Base-by-base conservation (phyloP, 2,113 vertebrate species). In the Anolis carolinensis region DNA sequence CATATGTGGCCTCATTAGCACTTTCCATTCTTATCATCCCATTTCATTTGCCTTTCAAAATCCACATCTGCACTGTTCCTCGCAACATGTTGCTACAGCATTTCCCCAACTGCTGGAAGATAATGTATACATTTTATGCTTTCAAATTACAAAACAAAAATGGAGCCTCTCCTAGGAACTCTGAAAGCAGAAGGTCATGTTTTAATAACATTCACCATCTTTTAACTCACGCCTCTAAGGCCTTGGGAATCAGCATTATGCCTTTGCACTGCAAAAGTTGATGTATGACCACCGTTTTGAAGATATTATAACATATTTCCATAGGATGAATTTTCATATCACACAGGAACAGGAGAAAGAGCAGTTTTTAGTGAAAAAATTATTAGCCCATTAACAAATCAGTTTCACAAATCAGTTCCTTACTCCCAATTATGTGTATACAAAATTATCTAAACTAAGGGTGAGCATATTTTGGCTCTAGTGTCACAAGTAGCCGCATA, bases 41-140 rank as follows among this genome's bases (percentile, higher is more conserved):
- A 52, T 63, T 76, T 79, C 44, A 85, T 85, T 85, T 85, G 83
- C 83, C 83, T 85, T 85, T 85, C 75, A 85, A 85, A 85, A 85
- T 48, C 44, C 32, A 78, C 48, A 78, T 85, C 65, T 85, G 67
- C 68, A 55, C 67, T 30, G 16, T 36, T 85, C 75, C 27, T 85
- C 83, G 39, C 75, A 70, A 65, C 16, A 68, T 85, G 83, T 71
- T 25, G 59, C 48, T 39, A 55, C 62, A 34, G 74, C 62, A 39
- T 78, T 85, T 79, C 70, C 67, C n/a, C 32, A 85, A 68, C 23
- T n/a, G 23, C 48, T 70, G 44, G 25, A 39, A 71, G 32, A 85
- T 79, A 70, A 79, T 79, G 3, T 76, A 84, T 44, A 75, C 30
- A 14, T 75, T 59, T 75, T 48, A 32, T 62, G 48, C 21, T 55